These are phyloP conservation scores for Torymus aiolomorphi DNA, from an alignment of 2,888 invertebrate genomes.

Conservation along the genomic window DNA sequence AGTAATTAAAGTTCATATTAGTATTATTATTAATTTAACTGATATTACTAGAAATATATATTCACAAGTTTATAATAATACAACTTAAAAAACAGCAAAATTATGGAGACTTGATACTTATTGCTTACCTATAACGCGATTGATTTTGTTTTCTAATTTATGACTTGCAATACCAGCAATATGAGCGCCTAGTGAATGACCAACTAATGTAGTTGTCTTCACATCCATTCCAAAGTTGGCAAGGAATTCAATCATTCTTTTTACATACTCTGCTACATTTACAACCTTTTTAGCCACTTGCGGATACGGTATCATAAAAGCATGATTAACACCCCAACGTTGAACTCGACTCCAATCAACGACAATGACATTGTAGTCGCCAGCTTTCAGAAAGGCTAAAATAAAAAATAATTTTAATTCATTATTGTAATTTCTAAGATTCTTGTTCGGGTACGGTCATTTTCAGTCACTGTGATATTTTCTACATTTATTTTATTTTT, in stretches of 20 bases:
- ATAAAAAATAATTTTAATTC: not conserved
- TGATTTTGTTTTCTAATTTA: constrained; percentile 55
- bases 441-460: too few relatives aligned
- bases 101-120: not conserved
- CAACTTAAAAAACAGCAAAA: too few relatives aligned
- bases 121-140: constrained; percentile 62
- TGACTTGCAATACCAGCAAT: constrained; percentile 63
- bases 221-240: constrained; percentile 58
- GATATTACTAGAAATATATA: too few relatives aligned
- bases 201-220: constrained; percentile 59
- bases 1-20: not conserved
- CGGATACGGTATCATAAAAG: constrained; percentile 57
- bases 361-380: constrained; percentile 65
- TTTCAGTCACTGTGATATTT: too few relatives aligned
- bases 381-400: constrained; percentile 58
- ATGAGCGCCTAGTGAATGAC: constrained; percentile 68
- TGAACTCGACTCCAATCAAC: constrained; percentile 63
- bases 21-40: too few relatives aligned
- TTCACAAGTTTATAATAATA: too few relatives aligned
- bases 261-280: constrained; percentile 58
- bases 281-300: constrained; percentile 59
- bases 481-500: too few relatives aligned
- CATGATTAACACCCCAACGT: not conserved
- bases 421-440: not conserved
- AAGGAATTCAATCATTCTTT: constrained; percentile 64